Evolutionary conservation across 2,888 invertebrate genomes (phyloP).

Genomic region (Pemphredon lugubris): DNA sequence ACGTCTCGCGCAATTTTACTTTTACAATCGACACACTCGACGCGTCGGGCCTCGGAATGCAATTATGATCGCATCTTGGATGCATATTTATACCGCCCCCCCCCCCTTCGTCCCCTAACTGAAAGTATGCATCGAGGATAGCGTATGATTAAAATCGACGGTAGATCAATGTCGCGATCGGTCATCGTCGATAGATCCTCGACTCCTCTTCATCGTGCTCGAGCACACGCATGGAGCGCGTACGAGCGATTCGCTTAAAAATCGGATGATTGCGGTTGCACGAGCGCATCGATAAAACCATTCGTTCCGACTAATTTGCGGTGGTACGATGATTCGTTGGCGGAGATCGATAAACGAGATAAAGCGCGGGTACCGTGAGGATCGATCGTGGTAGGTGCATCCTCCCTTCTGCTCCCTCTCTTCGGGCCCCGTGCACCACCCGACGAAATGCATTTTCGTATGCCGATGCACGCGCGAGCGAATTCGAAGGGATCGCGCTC

Average conservation of each 20-base stretch:
- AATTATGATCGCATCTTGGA: slow-evolving; percentile 21
- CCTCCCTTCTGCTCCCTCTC: too few species aligned
- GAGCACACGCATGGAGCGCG: neutral
- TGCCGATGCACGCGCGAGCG: too few species aligned
- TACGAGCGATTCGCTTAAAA: neutral
- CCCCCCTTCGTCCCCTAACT: too few species aligned
- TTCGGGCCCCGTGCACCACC: too few species aligned
- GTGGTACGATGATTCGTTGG: slow-evolving; percentile 1
- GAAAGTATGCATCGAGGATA: neutral
- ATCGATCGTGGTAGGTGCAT: too few species aligned
- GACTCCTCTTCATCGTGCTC: neutral
- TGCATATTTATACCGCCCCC: slow-evolving; percentile 16
- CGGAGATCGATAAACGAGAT: neutral
- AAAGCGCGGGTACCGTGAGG: too few species aligned
- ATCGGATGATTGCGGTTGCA: slow-evolving; percentile 11
- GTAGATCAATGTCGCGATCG: slow-evolving; percentile 20
- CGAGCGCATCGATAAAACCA: slow-evolving; percentile 10
- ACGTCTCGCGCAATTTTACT: too few species aligned
- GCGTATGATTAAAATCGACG: slow-evolving; percentile 11
- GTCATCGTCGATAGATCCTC: neutral
- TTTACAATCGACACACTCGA: too few species aligned
- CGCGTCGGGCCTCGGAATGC: slow-evolving; percentile 13
- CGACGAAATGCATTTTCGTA: too few species aligned
- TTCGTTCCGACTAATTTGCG: slow-evolving; percentile 29
- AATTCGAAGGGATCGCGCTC: slow-evolving; percentile 4